Conservation (phyloP, 2,888 invertebrate species). For the Agrochola lychnidis region DNA sequence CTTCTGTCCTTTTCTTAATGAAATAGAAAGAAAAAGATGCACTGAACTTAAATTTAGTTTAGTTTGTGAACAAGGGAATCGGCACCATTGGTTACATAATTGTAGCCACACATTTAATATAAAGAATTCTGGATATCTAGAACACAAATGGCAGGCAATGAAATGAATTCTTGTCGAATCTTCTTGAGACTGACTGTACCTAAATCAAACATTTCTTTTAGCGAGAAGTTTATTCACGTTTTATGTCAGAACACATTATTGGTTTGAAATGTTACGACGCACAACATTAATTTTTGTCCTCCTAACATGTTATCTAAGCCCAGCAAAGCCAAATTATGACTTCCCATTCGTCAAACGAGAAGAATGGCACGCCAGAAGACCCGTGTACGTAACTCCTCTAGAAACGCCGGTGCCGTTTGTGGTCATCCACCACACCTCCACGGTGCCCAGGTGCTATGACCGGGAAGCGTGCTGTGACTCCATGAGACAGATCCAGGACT, state of each 20-base stretch:
- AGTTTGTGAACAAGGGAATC: too few species aligned
- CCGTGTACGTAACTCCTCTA: slow-evolving; percentile 85
- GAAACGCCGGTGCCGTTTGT: slow-evolving; percentile 92
- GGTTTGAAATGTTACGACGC: neutral
- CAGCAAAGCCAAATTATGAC: slow-evolving; percentile 62
- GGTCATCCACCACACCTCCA: slow-evolving; percentile 93
- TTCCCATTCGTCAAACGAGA: slow-evolving; percentile 83
- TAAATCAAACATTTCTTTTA: neutral
- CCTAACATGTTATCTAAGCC: neutral
- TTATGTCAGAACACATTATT: neutral
- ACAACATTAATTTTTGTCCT: neutral
- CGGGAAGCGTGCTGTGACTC: slow-evolving; percentile 87
- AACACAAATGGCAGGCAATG: too few species aligned
- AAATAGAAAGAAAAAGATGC: too few species aligned
- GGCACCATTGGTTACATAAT: too few species aligned
- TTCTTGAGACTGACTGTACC: neutral
- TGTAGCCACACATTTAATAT: too few species aligned
- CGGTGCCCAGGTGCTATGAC: slow-evolving; percentile 89
- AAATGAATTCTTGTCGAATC: too few species aligned
- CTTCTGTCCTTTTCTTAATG: too few species aligned
- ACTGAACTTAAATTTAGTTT: too few species aligned
- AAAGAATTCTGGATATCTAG: too few species aligned
- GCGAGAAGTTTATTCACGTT: neutral
- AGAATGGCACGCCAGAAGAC: slow-evolving; percentile 91
- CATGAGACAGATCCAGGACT: slow-evolving; percentile 92